Evolutionary conservation across 2,797 vertebrate species (phyloP), one percentile per base, ranked within the genome.

Genomic region (Acrossocheilus wenchowensis): DNA sequence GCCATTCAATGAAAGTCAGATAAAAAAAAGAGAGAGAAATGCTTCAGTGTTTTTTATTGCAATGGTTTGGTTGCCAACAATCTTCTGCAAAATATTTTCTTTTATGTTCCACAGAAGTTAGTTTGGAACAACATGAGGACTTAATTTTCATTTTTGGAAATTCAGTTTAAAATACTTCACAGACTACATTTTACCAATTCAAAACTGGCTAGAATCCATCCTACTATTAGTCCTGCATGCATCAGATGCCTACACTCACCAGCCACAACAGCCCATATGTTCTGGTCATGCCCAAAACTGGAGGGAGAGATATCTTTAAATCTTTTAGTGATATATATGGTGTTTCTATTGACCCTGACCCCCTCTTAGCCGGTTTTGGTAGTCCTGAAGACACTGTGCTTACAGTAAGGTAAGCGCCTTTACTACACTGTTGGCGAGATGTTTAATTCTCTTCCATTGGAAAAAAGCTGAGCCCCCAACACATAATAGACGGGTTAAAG

Each of bases 1-100:
- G 30, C 26, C 41, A 21, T 57, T 85, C 75, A 68, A 84, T 78
- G 74, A 90, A 86, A 82, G 57, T 26, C 71, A 30, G 39, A 78
- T 73, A 17, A 68, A 36, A 66, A 36, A 30, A 30, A 66, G 1
- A 34, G 6, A 66, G 14, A 66, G 75, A 23, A 60, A 78, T 43
- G 85, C 39, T 78, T 54, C 45, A 60, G 66, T 86, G 19, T 71
- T 52, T 36, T 82, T 54, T 72, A 75, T 8, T 81, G 54, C 30
- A 30, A 72, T 17, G 43, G 36, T 74, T 74, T n/a, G 52, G 48
- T 71, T 64, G 34, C 26, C 9, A 52, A 77, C 48, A 77, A 52
- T 52, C 73, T 52, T 52, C 73, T 34, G 12, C 2, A 34, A 74
- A 50, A 30, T 34, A 17, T 34, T 34, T 66, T 34, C 6, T 30